phyloP scores from a whole-genome alignment of 2,797 vertebrate species.

The Echeneis naucrates region DNA sequence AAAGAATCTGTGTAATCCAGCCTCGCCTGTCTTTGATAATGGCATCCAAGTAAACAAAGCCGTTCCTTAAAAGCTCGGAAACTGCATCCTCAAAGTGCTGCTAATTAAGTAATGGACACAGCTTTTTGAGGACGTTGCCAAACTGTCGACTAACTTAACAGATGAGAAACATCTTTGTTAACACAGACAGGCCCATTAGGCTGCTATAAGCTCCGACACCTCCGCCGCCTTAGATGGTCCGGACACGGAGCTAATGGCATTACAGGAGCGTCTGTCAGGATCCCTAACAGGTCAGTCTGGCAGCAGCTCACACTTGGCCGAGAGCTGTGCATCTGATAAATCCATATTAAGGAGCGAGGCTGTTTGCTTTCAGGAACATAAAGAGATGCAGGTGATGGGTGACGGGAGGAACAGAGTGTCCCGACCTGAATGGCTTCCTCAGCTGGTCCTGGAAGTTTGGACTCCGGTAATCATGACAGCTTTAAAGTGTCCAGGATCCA shows the following conservation, averaged over 20 bases:
- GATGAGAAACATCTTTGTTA: slow-evolving; percentile 53
- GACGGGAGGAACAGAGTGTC: no score
- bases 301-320: slow-evolving; percentile 35
- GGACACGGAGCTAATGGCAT: slow-evolving; percentile 54
- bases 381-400: background rate
- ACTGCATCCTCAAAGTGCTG: slow-evolving; percentile 9
- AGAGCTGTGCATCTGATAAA: slow-evolving; percentile 32
- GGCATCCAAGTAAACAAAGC: slow-evolving; percentile 9
- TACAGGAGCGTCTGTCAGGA: slow-evolving; percentile 56
- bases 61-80: slow-evolving; percentile 17
- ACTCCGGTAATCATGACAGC: no score
- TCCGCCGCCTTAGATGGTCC: slow-evolving; percentile 30
- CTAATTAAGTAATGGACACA: slow-evolving; percentile 43
- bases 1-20: slow-evolving; percentile 22
- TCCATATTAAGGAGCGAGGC: slow-evolving; percentile 31
- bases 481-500: no score
- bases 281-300: slow-evolving; percentile 59
- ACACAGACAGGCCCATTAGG: slow-evolving; percentile 41
- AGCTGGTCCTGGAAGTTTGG: no score
- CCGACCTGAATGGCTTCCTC: no score
- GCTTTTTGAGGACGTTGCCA: slow-evolving; percentile 24
- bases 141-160: slow-evolving; percentile 37
- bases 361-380: slow-evolving; percentile 33
- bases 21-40: slow-evolving; percentile 1
- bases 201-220: slow-evolving; percentile 44